These are phyloP conservation scores for Pachypeltis micranthus DNA, from an alignment of 1,140 invertebrate species.

Conservation along the genomic window DNA sequence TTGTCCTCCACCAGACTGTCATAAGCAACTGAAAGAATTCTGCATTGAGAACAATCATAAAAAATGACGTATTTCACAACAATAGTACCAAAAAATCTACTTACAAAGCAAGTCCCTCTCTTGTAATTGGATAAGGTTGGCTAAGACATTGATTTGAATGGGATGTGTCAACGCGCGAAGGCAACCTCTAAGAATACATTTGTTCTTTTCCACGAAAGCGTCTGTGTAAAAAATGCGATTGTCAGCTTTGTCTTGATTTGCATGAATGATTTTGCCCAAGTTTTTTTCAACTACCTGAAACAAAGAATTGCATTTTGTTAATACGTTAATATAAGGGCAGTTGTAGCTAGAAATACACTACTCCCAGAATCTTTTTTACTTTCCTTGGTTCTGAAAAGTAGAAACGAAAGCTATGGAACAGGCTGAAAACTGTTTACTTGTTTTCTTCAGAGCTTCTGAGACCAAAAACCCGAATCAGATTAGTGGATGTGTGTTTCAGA, in stretches of 20 bases:
- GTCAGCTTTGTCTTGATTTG: conserved; percentile 71
- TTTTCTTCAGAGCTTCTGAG: no score
- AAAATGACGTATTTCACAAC: not conserved
- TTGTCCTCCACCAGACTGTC: conserved; percentile 54
- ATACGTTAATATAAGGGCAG: no score
- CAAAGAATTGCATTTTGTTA: conserved; percentile 20
- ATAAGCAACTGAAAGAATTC: conserved; percentile 41
- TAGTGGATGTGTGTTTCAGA: no score
- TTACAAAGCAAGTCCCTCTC: conserved; percentile 75
- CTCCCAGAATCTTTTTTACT: no score
- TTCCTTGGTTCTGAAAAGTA: no score
- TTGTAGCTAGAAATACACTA: no score
- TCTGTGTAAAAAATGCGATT: conserved; percentile 77
- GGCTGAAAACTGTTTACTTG: no score
- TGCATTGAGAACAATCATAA: not conserved
- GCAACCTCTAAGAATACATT: conserved; percentile 72
- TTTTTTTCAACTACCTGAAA: conserved; percentile 53
- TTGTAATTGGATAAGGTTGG: conserved; percentile 65
- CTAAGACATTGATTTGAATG: conserved; percentile 62
- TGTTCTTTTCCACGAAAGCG: conserved; percentile 71
- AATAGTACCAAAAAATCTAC: conserved; percentile 26
- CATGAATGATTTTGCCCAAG: conserved; percentile 68
- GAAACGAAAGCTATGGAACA: no score
- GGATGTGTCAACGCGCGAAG: conserved; percentile 79
- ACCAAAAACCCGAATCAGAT: no score